A percentile compares a stretch with the other conserved stretches of the same genome.
Conservation (phyloP, 2,888 invertebrate genomes). For the Eilema depressum region DNA sequence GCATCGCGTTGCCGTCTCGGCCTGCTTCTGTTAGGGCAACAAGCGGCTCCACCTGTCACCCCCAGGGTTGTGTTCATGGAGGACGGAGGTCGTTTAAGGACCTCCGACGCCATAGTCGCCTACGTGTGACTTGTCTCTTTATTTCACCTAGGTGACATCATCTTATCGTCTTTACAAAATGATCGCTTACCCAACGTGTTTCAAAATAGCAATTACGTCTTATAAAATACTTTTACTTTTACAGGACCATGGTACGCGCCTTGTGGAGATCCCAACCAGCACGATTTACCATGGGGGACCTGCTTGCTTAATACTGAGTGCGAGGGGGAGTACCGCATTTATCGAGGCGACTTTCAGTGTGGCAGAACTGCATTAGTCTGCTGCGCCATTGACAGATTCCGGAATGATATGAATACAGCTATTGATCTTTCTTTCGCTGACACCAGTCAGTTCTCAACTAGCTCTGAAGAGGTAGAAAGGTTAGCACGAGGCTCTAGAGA, state of each 20-base stretch:
- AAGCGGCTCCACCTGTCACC: no score
- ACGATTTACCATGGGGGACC: constrained; percentile 28
- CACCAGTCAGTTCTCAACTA: constrained; percentile 8
- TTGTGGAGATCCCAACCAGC: constrained; percentile 21
- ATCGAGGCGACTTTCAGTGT: constrained; percentile 29
- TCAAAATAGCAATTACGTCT: background rate
- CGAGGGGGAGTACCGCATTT: constrained; percentile 34
- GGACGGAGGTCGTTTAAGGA: no score
- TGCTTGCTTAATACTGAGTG: constrained; percentile 30
- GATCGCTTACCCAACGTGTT: background rate
- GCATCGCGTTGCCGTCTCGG: no score
- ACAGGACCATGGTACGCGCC: constrained; percentile 19
- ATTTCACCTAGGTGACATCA: no score
- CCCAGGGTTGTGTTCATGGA: no score
- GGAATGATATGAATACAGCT: constrained; percentile 23
- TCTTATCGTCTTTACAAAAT: background rate
- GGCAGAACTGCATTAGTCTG: constrained; percentile 12
- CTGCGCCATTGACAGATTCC: constrained; percentile 13
- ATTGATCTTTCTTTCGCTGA: constrained; percentile 23
- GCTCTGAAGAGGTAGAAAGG: background rate
- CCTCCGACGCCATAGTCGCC: no score
- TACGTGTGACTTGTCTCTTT: no score
- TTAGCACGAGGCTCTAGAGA: constrained; percentile 9
- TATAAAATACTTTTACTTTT: background rate
- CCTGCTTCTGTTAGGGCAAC: no score